Conservation (phyloP, 2,797 vertebrate genomes). For the Tadarida brasiliensis region DNA sequence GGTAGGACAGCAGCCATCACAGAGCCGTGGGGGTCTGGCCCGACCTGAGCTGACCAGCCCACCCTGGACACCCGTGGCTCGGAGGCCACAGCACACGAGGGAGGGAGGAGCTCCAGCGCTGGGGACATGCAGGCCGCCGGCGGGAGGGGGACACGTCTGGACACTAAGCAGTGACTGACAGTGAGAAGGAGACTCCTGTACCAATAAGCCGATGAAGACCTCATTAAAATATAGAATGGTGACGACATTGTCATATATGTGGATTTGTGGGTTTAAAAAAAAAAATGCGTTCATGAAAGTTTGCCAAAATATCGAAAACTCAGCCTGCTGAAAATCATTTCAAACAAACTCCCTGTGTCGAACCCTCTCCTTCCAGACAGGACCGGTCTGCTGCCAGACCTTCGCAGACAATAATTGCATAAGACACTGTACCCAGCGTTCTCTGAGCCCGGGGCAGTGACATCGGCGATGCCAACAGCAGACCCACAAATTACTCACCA, state of each 20-base stretch:
- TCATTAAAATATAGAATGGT: neutral
- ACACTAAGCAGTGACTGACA: neutral
- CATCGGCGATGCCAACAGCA: slow-evolving; percentile 45
- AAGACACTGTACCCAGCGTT: neutral
- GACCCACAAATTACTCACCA: slow-evolving; percentile 45
- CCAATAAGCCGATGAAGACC: too few species aligned
- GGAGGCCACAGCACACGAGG: neutral
- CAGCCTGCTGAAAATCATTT: neutral
- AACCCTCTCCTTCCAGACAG: neutral
- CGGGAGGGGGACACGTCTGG: rapidly evolving
- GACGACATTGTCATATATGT: neutral
- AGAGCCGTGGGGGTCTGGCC: neutral
- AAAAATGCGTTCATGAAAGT: neutral
- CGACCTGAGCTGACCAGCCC: too few species aligned
- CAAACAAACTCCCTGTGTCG: neutral
- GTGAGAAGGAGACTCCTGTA: neutral
- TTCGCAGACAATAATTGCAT: slow-evolving; percentile 17
- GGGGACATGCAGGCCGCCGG: neutral
- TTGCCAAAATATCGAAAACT: neutral
- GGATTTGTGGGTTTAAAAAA: too few species aligned
- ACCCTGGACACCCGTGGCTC: rapidly evolving
- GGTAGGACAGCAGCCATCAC: rapidly evolving
- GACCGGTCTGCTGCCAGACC: neutral
- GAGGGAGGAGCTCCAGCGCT: neutral
- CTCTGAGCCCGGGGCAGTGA: neutral